Evolutionary conservation across 2,888 invertebrate genomes (phyloP).

Genomic region (Zygothrica quintamaculata): DNA sequence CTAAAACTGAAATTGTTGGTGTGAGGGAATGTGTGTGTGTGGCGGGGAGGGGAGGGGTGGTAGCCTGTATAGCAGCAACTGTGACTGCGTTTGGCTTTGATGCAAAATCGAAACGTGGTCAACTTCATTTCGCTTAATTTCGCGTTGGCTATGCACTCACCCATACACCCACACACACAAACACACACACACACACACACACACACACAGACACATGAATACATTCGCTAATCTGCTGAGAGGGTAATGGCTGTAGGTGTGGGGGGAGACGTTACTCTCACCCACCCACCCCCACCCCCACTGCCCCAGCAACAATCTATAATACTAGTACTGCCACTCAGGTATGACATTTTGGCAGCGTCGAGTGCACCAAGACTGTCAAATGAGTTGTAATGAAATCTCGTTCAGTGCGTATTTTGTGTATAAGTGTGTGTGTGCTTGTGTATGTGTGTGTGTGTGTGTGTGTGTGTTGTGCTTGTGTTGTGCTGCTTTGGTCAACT

Average conservation of each 20-base stretch:
- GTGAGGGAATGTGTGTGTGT: not conserved
- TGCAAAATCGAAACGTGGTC: constrained; percentile 82
- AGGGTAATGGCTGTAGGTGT: not conserved
- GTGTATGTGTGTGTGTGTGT: constrained; percentile 13
- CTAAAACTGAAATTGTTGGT: constrained; percentile 14
- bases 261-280: constrained; percentile 16
- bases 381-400: constrained; percentile 82
- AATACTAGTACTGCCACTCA: constrained; percentile 64
- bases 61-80: constrained; percentile 28
- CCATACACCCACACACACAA: constrained; percentile 7
- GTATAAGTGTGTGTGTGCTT: constrained; percentile 12
- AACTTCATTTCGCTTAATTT: constrained; percentile 81
- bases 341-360: constrained; percentile 79
- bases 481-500: constrained; percentile 71
- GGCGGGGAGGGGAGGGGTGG: not conserved
- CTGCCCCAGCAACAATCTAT: constrained; percentile 20
- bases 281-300: constrained; percentile 8
- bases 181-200: constrained; percentile 14
- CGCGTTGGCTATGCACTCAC: constrained; percentile 59
- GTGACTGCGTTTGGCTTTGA: constrained; percentile 71
- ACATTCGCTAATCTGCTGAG: constrained; percentile 63
- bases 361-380: constrained; percentile 81
- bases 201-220: constrained; percentile 7
- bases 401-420: constrained; percentile 64
- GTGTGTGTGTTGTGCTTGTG: constrained; percentile 32